phyloP scores from a whole-genome alignment of 2,797 vertebrate genomes.

The Chromobotia macracanthus region DNA sequence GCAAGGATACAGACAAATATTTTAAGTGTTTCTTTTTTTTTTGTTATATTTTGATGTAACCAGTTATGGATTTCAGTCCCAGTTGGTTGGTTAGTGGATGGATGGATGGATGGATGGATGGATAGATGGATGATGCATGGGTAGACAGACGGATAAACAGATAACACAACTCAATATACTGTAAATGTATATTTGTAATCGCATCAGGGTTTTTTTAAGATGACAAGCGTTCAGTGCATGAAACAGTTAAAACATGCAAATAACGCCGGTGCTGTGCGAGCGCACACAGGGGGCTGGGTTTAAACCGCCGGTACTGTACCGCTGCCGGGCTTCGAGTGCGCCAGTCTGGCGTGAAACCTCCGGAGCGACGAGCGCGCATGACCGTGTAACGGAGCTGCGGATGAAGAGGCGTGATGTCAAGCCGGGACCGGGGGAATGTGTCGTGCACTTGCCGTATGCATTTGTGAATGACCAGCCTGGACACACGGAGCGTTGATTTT shows the following conservation, averaged over 20 bases:
- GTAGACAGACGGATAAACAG: background rate
- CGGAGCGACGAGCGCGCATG: slow-evolving; percentile 60
- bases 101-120: background rate
- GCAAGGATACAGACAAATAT: no score
- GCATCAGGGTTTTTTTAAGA: background rate
- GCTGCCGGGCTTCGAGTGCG: slow-evolving; percentile 71
- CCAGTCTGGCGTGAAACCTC: slow-evolving; percentile 66
- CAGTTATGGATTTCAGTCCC: background rate
- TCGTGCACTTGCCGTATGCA: slow-evolving; percentile 51
- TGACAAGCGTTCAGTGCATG: background rate
- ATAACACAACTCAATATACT: background rate
- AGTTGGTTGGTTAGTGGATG: background rate
- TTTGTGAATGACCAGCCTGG: slow-evolving; percentile 55
- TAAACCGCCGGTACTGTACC: slow-evolving; percentile 75
- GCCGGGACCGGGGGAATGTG: slow-evolving; percentile 72
- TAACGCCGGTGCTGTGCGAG: slow-evolving; percentile 57
- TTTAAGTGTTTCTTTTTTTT: no score
- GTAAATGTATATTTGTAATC: background rate
- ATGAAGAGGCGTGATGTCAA: slow-evolving; percentile 64
- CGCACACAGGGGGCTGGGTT: slow-evolving; percentile 74
- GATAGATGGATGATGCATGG: background rate
- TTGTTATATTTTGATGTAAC: no score
- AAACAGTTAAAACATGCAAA: slow-evolving; percentile 77
- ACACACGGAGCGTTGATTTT: slow-evolving; percentile 60
- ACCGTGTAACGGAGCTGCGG: slow-evolving; percentile 36